phyloP scores from a whole-genome alignment of 2,888 invertebrate genomes.

The Xanthia icteritia region DNA sequence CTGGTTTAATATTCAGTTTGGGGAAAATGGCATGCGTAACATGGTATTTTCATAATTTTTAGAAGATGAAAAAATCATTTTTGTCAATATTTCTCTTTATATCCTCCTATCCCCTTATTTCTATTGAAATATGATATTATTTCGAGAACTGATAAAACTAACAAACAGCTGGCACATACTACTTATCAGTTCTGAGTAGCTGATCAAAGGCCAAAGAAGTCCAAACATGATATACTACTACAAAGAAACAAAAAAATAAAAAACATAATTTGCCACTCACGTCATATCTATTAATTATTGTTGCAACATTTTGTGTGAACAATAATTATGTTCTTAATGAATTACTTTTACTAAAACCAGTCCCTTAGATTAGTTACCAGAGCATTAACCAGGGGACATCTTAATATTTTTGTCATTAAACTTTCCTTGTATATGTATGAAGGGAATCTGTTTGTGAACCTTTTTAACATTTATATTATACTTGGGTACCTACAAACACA shows the following conservation, averaged over 20 bases:
- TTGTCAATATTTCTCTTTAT: conserved; percentile 3
- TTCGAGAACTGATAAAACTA: conserved; percentile 7
- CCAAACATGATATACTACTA: conserved; percentile 4
- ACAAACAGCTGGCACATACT: neutral
- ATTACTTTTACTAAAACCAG: conserved; percentile 32
- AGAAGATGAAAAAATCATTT: neutral
- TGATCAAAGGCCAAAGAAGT: conserved; percentile 1
- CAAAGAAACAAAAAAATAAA: no score
- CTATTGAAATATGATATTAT: conserved; percentile 16
- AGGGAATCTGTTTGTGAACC: conserved; percentile 26
- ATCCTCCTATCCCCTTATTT: conserved; percentile 13
- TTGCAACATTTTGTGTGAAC: conserved; percentile 45
- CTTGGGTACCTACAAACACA: conserved; percentile 20
- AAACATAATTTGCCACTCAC: conserved; percentile 12
- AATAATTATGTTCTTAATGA: conserved; percentile 29
- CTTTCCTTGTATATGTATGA: neutral
- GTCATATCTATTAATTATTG: conserved; percentile 46
- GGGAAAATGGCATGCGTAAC: conserved; percentile 23
- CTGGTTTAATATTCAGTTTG: neutral
- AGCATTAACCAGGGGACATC: conserved; percentile 14
- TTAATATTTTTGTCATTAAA: neutral
- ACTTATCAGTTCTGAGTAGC: conserved; percentile 24
- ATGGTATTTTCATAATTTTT: conserved; percentile 15
- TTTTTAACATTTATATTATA: conserved; percentile 8
- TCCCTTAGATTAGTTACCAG: conserved; percentile 7